Percentiles rank a stretch among this genome's conserved stretches.
Evolutionary conservation across 2,888 invertebrate species (phyloP).

Genomic region (Stenodema calcarata): DNA sequence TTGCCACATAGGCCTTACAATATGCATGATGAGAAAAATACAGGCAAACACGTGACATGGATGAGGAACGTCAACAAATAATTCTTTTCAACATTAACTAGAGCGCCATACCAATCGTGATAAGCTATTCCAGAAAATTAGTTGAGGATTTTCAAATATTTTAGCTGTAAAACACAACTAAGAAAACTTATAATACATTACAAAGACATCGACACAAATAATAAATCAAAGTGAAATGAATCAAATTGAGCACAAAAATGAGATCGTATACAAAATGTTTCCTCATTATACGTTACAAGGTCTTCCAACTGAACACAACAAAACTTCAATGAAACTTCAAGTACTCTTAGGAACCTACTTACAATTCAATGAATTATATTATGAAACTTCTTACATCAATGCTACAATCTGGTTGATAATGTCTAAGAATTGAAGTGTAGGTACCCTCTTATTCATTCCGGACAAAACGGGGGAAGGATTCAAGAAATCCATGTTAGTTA

Average conservation of each 20-base stretch:
- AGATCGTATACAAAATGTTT: conserved; percentile 1
- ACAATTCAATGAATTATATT: background rate
- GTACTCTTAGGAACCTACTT: background rate
- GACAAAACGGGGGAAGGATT: no score
- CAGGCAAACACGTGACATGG: background rate
- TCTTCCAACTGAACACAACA: background rate
- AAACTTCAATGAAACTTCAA: background rate
- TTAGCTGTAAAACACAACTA: background rate
- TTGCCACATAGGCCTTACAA: background rate
- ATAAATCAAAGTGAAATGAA: background rate
- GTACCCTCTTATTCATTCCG: no score
- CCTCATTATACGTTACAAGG: background rate
- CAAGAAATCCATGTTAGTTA: no score
- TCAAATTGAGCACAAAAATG: conserved; percentile 9
- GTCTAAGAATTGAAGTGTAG: background rate
- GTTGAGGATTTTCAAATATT: background rate
- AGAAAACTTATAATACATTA: background rate
- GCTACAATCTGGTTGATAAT: background rate
- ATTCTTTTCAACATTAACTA: background rate
- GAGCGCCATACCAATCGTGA: background rate
- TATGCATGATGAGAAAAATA: background rate
- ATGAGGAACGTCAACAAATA: background rate
- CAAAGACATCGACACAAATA: background rate
- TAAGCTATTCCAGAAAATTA: background rate
- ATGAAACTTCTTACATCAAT: background rate